Base-by-base conservation (phyloP, 2,888 invertebrate genomes). In the Acleris sparsana region DNA sequence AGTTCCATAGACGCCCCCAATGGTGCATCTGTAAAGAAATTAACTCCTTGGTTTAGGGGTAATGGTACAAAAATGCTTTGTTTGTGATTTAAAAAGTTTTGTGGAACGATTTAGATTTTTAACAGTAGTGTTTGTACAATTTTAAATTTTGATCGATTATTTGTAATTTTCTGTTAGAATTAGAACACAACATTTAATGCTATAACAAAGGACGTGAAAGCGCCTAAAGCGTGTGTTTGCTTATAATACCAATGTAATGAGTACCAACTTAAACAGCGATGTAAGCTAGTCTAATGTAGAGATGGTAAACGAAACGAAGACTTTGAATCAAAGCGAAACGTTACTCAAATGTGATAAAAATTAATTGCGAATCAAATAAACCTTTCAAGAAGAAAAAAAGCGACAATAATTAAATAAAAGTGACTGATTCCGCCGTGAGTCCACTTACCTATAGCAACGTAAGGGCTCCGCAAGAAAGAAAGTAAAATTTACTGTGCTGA, bases 381-480 rank as follows among this genome's bases (percentile, higher is more conserved):
- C 72, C 72, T 69, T 69, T 67, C 72, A 77, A 74, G 75, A 78
- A 80, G 74, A 77, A 75, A 77, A 80, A 73, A 91, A 92, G 90
- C 90, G 77, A 85, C 80, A 84, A 84, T 82, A 82, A 85, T 77
- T 80, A 83, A 39, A 75, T 80, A 80, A 72, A 72, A 29, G 64
- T 61, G 85, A 86, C 77, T 80, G 72, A 77, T 79, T 83, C 78
- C 74, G 85, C 87, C 84, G 85, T 87, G 87, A 86, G 78, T 89
- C 89, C 88, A 92, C 92, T 92, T 88, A 92, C 92, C 92, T 91
- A 91, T 84, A 79, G 85, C 89, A 91, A 92, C 88, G 90, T 89
- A 92, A 91, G 92, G 92, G 89, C 92, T 92, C 92, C 92, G 92
- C 92, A 92, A 92, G 91, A 92, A 92, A 92, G 83, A 92, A 92